Evolutionary conservation across 30 jellyfish, hydroid and myxozoan genomes (phyloP).

Genomic region (Aurelia aurita complex sp. Pacific): DNA sequence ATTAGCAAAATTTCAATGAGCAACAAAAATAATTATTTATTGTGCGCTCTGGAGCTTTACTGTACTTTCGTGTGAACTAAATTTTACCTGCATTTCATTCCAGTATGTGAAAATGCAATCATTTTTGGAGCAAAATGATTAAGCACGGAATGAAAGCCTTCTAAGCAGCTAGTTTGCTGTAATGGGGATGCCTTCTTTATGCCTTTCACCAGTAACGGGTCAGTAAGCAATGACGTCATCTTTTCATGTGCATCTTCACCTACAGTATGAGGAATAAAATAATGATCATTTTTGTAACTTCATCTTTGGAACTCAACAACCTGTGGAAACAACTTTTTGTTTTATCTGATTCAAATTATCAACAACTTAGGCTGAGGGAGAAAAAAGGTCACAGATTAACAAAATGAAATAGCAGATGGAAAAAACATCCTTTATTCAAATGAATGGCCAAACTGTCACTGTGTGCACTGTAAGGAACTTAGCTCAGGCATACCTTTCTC

Average conservation of each 20-base stretch:
- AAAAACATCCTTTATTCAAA: too few relatives aligned
- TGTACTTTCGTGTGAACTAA: too few relatives aligned
- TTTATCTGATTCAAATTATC: neutral
- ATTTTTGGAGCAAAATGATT: constrained; percentile 46
- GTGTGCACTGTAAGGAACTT: too few relatives aligned
- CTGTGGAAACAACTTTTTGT: neutral
- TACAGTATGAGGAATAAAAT: neutral
- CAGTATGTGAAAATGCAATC: constrained; percentile 32
- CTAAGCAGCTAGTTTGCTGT: constrained; percentile 34
- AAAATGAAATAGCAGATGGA: too few relatives aligned
- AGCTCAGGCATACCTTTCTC: neutral
- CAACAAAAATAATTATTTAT: too few relatives aligned
- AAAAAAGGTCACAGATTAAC: too few relatives aligned
- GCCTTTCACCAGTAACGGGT: constrained; percentile 1
- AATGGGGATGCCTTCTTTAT: constrained; percentile 25
- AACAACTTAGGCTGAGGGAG: too few relatives aligned
- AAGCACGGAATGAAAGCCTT: constrained; percentile 38
- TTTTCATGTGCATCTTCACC: constrained; percentile 16
- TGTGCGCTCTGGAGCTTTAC: too few relatives aligned
- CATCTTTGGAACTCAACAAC: neutral
- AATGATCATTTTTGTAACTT: neutral
- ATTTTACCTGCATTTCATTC: constrained; percentile 17
- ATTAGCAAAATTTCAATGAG: too few relatives aligned
- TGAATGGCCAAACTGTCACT: too few relatives aligned
- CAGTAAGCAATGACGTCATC: neutral